A percentile compares a stretch with the other conserved stretches of the same genome.
Evolutionary conservation across 2,797 vertebrate genomes (phyloP).

Genomic region (Florisuga fusca): DNA sequence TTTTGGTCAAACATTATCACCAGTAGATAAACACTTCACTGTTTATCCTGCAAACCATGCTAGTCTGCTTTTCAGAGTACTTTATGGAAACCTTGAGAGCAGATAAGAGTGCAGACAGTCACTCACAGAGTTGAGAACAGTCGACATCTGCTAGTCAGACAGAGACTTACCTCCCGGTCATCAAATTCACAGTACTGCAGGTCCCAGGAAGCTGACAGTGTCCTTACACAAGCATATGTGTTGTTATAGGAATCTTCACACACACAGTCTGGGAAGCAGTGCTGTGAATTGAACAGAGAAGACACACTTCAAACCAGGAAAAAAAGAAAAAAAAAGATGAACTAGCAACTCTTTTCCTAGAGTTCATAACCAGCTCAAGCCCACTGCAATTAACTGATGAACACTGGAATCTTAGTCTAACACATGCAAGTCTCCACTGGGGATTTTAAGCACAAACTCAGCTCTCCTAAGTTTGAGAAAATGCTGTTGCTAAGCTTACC

Average conservation of each 20-base stretch:
- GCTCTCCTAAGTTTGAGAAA: not conserved
- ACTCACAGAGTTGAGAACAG: not conserved
- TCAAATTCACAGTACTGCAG: constrained; percentile 98
- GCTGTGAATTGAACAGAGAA: constrained; percentile 74
- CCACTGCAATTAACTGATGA: not conserved
- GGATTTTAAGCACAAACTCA: not conserved
- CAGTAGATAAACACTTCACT: not conserved
- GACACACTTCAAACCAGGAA: not conserved
- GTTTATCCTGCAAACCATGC: not conserved
- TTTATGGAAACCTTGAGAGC: not conserved
- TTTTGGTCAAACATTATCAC: constrained; percentile 22
- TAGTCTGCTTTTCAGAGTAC: not conserved
- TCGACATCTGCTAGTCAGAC: not conserved
- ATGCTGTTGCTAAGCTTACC: not conserved
- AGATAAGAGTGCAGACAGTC: constrained; percentile 1
- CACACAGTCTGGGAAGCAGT: constrained; percentile 98
- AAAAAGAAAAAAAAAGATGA: not conserved
- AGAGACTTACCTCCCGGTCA: constrained; percentile 89
- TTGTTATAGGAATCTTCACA: constrained; percentile 98
- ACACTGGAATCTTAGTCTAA: not conserved
- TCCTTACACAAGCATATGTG: constrained; percentile 95
- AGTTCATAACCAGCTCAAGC: not conserved
- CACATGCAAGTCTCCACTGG: not conserved
- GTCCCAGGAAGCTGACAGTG: constrained; percentile 82
- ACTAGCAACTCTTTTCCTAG: not conserved